These are phyloP conservation scores for Gouania willdenowi DNA, from an alignment of 2,797 vertebrate genomes.

Conservation along the genomic window DNA sequence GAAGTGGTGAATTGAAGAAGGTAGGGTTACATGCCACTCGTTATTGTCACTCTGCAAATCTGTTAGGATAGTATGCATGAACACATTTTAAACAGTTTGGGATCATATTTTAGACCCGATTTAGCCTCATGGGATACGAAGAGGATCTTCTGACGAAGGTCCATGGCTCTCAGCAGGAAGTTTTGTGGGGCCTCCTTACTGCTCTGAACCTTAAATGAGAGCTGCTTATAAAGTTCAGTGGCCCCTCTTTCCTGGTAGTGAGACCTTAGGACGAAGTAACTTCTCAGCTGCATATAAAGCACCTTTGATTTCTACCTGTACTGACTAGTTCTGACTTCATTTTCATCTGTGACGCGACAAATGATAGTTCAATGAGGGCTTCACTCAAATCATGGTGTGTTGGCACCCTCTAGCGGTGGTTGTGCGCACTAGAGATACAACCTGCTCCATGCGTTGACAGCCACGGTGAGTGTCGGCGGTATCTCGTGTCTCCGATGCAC, in stretches of 20 bases:
- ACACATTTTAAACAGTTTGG: not conserved
- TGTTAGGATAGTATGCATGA: not conserved
- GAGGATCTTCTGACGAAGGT: conserved; percentile 4
- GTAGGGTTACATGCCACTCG: not conserved
- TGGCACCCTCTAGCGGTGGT: not conserved
- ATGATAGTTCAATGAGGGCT: too few species aligned
- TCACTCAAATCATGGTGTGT: not conserved
- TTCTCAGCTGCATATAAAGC: conserved; percentile 5
- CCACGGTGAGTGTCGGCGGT: too few species aligned
- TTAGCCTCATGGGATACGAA: conserved; percentile 8
- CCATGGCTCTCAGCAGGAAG: not conserved
- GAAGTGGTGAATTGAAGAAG: not conserved
- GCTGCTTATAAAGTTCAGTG: conserved; percentile 3
- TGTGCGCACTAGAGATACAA: too few species aligned
- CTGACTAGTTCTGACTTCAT: not conserved
- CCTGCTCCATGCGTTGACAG: not conserved
- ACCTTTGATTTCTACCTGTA: not conserved
- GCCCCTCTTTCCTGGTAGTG: conserved; percentile 6
- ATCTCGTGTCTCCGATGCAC: too few species aligned
- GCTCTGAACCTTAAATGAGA: not conserved
- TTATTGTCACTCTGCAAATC: not conserved
- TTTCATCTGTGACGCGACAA: too few species aligned
- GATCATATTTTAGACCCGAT: conserved; percentile 1
- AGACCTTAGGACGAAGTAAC: not conserved
- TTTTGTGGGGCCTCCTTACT: not conserved